A percentile compares a stretch with the other conserved stretches of the same genome.
Evolutionary conservation across 2,113 vertebrate species (phyloP).

Genomic region (Parus major): DNA sequence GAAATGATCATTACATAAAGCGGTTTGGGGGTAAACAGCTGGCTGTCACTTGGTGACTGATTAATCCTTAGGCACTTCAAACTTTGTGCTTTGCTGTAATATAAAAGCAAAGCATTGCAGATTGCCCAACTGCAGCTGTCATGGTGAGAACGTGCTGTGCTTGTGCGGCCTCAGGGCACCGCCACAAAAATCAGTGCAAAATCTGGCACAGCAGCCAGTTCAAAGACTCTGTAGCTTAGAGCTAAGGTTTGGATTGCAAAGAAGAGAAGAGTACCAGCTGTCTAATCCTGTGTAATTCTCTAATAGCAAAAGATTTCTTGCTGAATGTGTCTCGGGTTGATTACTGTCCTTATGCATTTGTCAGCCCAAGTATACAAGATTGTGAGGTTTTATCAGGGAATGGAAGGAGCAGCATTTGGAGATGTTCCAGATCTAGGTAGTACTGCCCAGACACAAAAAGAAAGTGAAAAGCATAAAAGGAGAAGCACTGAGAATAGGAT

Average conservation of each 20-base stretch:
- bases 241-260: neutral
- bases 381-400: neutral
- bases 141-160: slow-evolving; percentile 17
- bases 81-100: neutral
- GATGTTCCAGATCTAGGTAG: neutral
- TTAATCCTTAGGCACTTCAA: neutral
- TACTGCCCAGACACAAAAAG: neutral
- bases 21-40: neutral
- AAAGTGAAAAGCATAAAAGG: neutral
- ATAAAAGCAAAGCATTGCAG: neutral
- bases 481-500: neutral
- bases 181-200: slow-evolving; percentile 9
- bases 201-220: slow-evolving; percentile 17
- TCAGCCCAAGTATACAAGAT: neutral
- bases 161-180: slow-evolving; percentile 5
- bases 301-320: neutral
- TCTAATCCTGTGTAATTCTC: neutral
- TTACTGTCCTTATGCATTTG: neutral
- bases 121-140: slow-evolving; percentile 44
- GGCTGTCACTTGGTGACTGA: slow-evolving; percentile 22
- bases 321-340: neutral
- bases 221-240: neutral
- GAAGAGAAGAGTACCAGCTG: neutral
- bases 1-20: slow-evolving; percentile 9
- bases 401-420: neutral